These are phyloP conservation scores for Diadumene lineata DNA, from an alignment of 92 coral and sea anemone genomes.

Conservation along the genomic window DNA sequence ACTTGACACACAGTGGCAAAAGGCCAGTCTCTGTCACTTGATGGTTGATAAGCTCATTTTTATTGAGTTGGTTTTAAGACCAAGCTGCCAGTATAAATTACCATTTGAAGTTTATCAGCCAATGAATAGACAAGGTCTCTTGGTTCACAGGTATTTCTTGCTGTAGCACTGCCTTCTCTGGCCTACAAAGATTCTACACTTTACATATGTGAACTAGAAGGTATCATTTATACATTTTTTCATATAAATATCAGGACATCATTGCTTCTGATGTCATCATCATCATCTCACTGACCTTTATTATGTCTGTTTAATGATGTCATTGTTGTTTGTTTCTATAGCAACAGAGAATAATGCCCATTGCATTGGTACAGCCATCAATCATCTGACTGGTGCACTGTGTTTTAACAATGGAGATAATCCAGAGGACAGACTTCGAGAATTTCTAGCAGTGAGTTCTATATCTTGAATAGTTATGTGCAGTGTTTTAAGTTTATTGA, in stretches of 20 bases:
- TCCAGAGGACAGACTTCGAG: constrained; percentile 87
- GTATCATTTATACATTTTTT: constrained; percentile 33
- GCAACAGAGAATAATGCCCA: constrained; percentile 97
- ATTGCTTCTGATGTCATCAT: neutral
- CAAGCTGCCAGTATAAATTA: too few relatives aligned
- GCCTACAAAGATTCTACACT: constrained; percentile 81
- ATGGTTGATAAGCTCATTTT: too few relatives aligned
- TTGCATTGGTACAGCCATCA: constrained; percentile 83
- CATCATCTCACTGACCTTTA: neutral
- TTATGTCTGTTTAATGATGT: neutral
- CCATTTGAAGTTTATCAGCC: too few relatives aligned
- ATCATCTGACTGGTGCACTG: constrained; percentile 79
- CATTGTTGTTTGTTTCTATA: constrained; percentile 11
- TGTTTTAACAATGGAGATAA: constrained; percentile 92
- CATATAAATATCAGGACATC: too few relatives aligned
- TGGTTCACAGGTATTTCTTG: constrained; percentile 71
- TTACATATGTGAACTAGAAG: constrained; percentile 84
- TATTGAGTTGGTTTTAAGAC: too few relatives aligned
- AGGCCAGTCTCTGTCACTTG: too few relatives aligned
- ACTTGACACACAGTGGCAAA: too few relatives aligned
- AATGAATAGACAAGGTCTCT: too few relatives aligned
- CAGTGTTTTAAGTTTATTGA: too few relatives aligned
- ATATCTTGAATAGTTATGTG: neutral
- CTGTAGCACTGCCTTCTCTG: constrained; percentile 84
- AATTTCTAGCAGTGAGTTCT: constrained; percentile 85